phyloP scores from a whole-genome alignment of 2,888 invertebrate species.

The Pocota personata region DNA sequence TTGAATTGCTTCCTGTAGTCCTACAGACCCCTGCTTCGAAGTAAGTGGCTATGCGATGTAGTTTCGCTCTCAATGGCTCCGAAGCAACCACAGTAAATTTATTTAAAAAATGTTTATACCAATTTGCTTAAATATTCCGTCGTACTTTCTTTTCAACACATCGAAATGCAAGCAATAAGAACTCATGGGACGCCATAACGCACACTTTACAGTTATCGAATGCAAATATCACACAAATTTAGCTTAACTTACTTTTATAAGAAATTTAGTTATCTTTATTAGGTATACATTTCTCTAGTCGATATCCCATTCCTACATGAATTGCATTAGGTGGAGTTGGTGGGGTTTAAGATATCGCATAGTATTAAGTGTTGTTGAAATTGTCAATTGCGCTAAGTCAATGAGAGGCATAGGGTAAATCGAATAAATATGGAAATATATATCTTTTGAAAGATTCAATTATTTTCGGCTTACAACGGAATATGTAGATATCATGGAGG shows the following conservation, averaged over 20 bases:
- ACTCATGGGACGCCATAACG: not conserved
- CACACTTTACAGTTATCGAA: constrained; percentile 9
- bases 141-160: not conserved
- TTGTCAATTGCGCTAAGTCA: no score
- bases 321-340: not conserved
- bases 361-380: not conserved
- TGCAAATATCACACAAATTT: constrained; percentile 36
- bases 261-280: constrained; percentile 25
- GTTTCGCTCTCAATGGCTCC: no score
- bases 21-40: not conserved
- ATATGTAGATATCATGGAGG: not conserved
- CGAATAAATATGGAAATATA: not conserved
- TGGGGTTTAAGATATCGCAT: not conserved
- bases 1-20: not conserved
- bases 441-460: not conserved
- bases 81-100: not conserved
- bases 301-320: not conserved
- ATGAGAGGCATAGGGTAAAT: not conserved
- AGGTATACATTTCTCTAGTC: not conserved
- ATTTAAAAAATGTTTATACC: not conserved
- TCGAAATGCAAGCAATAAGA: not conserved
- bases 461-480: not conserved
- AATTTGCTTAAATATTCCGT: not conserved
- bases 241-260: constrained; percentile 17
- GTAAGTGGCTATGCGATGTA: not conserved